Conservation (phyloP, 2,888 invertebrate genomes). For the Brenthis ino region DNA sequence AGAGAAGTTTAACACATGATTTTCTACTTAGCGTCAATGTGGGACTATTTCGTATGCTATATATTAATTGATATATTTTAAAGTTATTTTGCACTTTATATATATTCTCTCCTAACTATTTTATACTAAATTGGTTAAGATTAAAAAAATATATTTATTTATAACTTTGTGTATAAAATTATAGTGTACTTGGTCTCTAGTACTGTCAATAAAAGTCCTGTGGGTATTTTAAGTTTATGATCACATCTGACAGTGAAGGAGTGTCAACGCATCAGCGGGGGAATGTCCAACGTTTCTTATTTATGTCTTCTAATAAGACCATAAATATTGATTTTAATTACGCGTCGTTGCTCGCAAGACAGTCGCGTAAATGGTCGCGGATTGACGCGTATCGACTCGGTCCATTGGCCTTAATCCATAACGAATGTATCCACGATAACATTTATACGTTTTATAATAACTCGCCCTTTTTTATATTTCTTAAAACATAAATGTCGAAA, state of each 20-base stretch:
- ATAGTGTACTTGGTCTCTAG: constrained; percentile 37
- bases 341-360: constrained; percentile 49
- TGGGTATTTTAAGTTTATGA: constrained; percentile 53
- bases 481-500: constrained; percentile 5
- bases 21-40: no score
- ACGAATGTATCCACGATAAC: constrained; percentile 37
- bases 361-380: constrained; percentile 50
- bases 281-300: constrained; percentile 41
- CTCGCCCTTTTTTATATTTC: constrained; percentile 25
- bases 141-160: background rate
- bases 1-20: no score
- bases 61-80: no score
- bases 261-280: constrained; percentile 42
- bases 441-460: constrained; percentile 21
- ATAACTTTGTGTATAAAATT: constrained; percentile 13
- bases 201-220: constrained; percentile 53
- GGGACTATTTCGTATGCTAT: no score
- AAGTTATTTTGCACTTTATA: no score
- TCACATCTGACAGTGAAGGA: constrained; percentile 44
- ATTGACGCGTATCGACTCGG: constrained; percentile 48
- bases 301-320: constrained; percentile 46
- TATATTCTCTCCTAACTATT: background rate
- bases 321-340: constrained; percentile 70
- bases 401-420: constrained; percentile 38
- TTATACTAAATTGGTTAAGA: background rate